Conservation (phyloP, 2,797 vertebrate genomes). For the Enteromius argenteus region DNA sequence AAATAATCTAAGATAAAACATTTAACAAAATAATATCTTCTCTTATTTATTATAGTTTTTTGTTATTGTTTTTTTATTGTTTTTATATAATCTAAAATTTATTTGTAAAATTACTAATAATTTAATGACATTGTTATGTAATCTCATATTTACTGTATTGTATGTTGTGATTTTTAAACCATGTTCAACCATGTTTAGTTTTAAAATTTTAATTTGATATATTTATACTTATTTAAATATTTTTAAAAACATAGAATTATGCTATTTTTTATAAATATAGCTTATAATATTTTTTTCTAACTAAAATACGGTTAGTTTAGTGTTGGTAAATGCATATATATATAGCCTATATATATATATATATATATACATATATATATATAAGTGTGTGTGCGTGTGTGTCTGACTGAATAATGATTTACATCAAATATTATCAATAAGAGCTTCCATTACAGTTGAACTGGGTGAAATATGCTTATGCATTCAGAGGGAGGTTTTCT, state of each 20-base stretch:
- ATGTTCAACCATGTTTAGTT: not conserved
- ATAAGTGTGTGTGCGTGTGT: not conserved
- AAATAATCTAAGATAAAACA: not conserved
- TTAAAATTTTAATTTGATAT: not conserved
- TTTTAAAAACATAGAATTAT: not conserved
- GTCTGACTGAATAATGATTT: not conserved
- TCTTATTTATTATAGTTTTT: not conserved
- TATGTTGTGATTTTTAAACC: not conserved
- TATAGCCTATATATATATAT: not conserved
- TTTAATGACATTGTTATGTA: not conserved
- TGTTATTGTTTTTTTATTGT: not conserved
- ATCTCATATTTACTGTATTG: not conserved
- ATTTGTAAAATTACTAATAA: not conserved
- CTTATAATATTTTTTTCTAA: not conserved
- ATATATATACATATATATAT: too few relatives aligned
- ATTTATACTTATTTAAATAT: not conserved
- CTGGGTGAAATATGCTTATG: not conserved
- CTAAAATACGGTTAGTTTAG: not conserved
- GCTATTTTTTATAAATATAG: not conserved
- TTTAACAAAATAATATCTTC: not conserved
- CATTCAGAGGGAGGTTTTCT: slow-evolving; percentile 6
- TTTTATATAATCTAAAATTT: not conserved
- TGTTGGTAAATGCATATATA: not conserved
- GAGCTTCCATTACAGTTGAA: not conserved
- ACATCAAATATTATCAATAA: slow-evolving; percentile 11